phyloP scores from a whole-genome alignment of 2,888 invertebrate species.

The Orchesella flavescens region DNA sequence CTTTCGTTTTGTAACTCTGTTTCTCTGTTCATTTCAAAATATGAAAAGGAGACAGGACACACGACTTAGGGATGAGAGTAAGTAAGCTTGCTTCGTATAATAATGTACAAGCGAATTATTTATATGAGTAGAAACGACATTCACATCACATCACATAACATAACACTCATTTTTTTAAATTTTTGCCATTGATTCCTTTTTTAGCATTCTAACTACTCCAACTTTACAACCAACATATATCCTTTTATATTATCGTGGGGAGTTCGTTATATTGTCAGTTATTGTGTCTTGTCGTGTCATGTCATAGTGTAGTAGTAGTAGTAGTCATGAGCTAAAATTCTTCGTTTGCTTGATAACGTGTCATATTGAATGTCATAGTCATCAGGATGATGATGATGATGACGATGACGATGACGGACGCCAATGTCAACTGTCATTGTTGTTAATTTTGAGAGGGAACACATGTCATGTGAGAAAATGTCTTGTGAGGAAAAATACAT shows the following conservation, averaged over 20 bases:
- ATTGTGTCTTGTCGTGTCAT: not conserved
- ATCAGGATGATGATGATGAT: too few relatives aligned
- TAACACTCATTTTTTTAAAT: slow-evolving; percentile 2
- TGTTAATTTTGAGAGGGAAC: slow-evolving; percentile 52
- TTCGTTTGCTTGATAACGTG: slow-evolving; percentile 26
- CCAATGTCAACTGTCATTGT: slow-evolving; percentile 59
- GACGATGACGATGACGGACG: slow-evolving; percentile 52
- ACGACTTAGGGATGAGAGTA: not conserved
- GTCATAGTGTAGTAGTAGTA: too few relatives aligned
- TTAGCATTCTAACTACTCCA: too few relatives aligned
- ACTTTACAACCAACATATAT: too few relatives aligned
- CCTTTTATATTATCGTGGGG: too few relatives aligned
- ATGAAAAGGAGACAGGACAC: slow-evolving; percentile 30
- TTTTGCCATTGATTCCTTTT: not conserved
- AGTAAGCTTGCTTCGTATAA: too few relatives aligned
- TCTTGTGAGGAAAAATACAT: slow-evolving; percentile 4
- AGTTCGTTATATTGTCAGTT: not conserved
- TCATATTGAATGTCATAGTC: slow-evolving; percentile 53
- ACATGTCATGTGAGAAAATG: slow-evolving; percentile 32
- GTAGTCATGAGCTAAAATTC: not conserved
- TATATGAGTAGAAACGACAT: not conserved
- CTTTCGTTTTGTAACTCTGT: not conserved
- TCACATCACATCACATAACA: too few relatives aligned
- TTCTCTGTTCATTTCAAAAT: slow-evolving; percentile 38
- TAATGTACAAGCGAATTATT: not conserved